phyloP scores from a whole-genome alignment of 2,113 vertebrate species.

The Capra hircus region DNA sequence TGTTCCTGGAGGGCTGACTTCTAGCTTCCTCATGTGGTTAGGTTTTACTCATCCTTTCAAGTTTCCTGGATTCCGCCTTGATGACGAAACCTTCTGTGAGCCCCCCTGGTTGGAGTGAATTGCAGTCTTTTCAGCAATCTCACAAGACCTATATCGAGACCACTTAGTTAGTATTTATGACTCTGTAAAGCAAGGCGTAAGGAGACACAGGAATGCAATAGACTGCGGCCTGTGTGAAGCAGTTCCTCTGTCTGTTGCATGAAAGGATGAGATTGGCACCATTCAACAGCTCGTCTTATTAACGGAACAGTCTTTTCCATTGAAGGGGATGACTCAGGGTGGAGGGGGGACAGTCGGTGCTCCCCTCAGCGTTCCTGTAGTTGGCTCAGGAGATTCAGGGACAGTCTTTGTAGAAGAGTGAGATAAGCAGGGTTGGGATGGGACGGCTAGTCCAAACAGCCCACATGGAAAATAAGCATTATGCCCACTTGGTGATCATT shows the following conservation, averaged over 20 bases:
- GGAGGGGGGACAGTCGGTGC: neutral
- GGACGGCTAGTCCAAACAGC: neutral
- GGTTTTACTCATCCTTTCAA: neutral
- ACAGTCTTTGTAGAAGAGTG: neutral
- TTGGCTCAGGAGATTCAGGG: neutral
- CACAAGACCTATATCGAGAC: neutral
- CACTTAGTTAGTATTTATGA: neutral
- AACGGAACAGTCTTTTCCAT: neutral
- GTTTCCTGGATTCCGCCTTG: neutral
- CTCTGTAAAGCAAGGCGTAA: neutral
- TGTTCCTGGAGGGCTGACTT: neutral
- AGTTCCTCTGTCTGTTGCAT: neutral
- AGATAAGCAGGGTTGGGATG: neutral
- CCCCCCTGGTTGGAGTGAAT: neutral
- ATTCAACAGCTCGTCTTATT: neutral
- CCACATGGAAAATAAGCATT: neutral
- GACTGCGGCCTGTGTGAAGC: neutral
- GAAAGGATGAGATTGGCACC: neutral
- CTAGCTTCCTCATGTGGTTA: accelerated
- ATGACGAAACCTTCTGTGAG: neutral
- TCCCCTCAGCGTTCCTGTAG: neutral
- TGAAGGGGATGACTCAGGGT: neutral
- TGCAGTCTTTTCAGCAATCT: neutral
- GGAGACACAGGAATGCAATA: neutral
- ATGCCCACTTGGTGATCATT: neutral